Base-by-base conservation (phyloP, 1,140 invertebrate species). In the Lepidurus couesii region DNA sequence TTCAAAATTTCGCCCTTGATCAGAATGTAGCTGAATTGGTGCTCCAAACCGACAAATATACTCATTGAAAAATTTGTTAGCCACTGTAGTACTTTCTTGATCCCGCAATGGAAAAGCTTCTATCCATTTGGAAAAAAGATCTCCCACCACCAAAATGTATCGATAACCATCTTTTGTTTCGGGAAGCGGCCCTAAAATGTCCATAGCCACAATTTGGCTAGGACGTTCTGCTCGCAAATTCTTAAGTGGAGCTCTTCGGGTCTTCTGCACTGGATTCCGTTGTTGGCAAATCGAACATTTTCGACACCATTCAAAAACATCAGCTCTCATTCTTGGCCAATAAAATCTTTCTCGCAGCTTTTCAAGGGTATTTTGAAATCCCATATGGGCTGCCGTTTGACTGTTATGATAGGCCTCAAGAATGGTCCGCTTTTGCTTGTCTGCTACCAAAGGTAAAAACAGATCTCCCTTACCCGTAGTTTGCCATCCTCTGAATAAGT, bases 91-190 rank as follows among this genome's bases (percentile, higher is more conserved):
- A 10, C 42, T 76, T 13, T 43, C 53, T 44, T 77, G 76, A 44
- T 76, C 75, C n/a, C n/a, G 75, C 10, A 76, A 7, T 26, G 75
- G 24, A 26, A 26, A 44, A 9, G 44, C 75, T 21, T 26, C n/a
- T 9, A n/a, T 43, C 81, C 81, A 83, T 80, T 82, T 82, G 8
- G 77, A 81, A 75, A 83, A 83, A 78, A 81, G 81, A 73, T 82
- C 81, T 9, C 75, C 78, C 11, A 82, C 16, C 11, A 82, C 78
- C 11, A 83, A 53, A 74, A 82, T 77, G 53, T 82, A 83, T 42
- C 65, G n/a, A 42, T 81, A 81, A 11, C 80, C 80, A 4, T 26
- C 21, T 9, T 11, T 6, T 11, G 80, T 74, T 53, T 76, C 7
- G 10, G 78, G 80, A 5, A 82, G 34, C 10, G 82, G 80, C n/a